phyloP scores from a whole-genome alignment of 2,113 vertebrate species.

The Alaudala cheleensis region DNA sequence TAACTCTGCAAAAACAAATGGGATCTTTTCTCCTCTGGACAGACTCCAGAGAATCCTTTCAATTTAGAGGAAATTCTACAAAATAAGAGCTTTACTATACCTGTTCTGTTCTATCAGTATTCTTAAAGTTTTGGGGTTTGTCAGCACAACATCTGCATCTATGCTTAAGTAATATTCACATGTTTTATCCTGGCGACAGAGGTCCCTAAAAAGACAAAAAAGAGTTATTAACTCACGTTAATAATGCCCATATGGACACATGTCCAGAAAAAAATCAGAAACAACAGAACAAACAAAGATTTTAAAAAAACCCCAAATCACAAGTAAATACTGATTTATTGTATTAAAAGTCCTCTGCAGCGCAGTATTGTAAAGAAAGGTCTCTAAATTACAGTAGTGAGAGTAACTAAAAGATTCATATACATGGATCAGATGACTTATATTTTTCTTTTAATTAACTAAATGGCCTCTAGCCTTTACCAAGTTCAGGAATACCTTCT shows the following conservation, averaged over 20 bases:
- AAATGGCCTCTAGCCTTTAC: not conserved
- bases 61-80: not conserved
- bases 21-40: not conserved
- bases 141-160: constrained; percentile 92
- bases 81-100: constrained; percentile 68
- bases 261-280: not conserved
- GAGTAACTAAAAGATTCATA: not conserved
- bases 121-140: constrained; percentile 89
- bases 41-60: not conserved
- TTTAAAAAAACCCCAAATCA: not conserved
- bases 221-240: not conserved
- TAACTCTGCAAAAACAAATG: not conserved
- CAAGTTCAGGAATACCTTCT: not conserved
- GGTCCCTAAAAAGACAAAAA: constrained; percentile 79
- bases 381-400: not conserved
- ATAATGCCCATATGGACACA: not conserved
- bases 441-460: not conserved
- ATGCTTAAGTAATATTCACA: constrained; percentile 94
- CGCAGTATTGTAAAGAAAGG: not conserved
- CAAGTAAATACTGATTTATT: not conserved
- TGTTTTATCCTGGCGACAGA: constrained; percentile 85
- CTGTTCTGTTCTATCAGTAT: constrained; percentile 97
- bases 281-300: not conserved
- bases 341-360: not conserved
- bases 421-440: not conserved